Evolutionary conservation across 1,140 invertebrate genomes (phyloP), one percentile per base, ranked within the genome.

Genomic region (Vanessa tameamea): DNA sequence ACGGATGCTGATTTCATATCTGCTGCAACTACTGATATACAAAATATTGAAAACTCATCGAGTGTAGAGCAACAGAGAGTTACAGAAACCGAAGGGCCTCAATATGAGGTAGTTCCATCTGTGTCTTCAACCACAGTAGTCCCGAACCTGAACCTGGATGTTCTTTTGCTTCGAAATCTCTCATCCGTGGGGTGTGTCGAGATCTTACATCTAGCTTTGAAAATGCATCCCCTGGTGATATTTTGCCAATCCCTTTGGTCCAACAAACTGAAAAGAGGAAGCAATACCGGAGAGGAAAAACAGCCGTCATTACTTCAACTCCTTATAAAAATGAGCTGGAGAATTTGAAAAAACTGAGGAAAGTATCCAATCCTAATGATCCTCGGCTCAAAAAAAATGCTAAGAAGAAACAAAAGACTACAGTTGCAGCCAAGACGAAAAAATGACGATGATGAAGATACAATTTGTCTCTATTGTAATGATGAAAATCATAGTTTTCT

Each of bases 201-300:
- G 69, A 64, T 70, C 31, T 70, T 2, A 70, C 69, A 43, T 47
- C 64, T n/a, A 65, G n/a, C 16, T 81, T 79, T 69, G 69, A 68
- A 77, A 82, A 83, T 67, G 77, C 72, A 75, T 80, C 76, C 61
- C 78, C 78, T 43, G 47, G 72, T 65, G 78, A 79, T 63, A 84
- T 79, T 78, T 53, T 78, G 31, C 64, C 77, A n/a, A 79, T 83
- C 63, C 77, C 76, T 50, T 61, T 73, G 48, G 70, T 78, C 47
- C 68, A 80, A 77, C 73, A 68, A 72, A 74, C 51, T 53, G n/a
- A 53, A 53, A 53, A 51, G 23, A 79, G 76, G 64, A 85, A 83
- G 55, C 61, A 85, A 13, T 83, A 79, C 64, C 77, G 80, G 51
- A 66, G 81, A 78, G 79, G 84, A 53, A 87, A 86, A 83, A 86